Conservation (phyloP, 2,113 vertebrate species). For the Hippopotamus amphibius region DNA sequence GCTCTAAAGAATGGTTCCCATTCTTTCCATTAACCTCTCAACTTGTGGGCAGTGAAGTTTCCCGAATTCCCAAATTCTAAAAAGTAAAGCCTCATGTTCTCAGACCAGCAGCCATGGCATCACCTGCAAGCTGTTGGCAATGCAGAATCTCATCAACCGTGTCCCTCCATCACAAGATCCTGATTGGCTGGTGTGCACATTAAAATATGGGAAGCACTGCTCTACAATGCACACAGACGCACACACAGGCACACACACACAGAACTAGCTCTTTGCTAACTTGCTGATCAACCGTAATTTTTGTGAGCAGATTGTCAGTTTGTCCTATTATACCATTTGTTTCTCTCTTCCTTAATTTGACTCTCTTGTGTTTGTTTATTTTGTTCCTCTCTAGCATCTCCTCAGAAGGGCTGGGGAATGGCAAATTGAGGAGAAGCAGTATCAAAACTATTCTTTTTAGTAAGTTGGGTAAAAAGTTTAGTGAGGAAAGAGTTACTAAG, state of each 20-base stretch:
- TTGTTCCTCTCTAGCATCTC: background rate
- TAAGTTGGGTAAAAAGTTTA: slow-evolving; percentile 12
- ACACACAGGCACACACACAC: background rate
- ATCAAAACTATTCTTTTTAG: background rate
- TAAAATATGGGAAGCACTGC: background rate
- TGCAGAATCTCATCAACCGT: background rate
- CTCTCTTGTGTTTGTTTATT: background rate
- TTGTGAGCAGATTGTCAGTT: background rate
- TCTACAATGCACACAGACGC: background rate
- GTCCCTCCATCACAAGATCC: background rate
- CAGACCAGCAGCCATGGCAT: background rate
- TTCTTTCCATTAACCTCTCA: too few species aligned
- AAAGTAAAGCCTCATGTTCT: too few species aligned
- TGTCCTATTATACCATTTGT: background rate
- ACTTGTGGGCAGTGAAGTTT: too few species aligned
- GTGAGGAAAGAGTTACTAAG: background rate
- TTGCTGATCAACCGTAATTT: background rate
- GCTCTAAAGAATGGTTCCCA: too few species aligned
- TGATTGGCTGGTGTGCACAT: background rate
- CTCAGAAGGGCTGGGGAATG: background rate
- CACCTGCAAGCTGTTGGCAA: background rate
- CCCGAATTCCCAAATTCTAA: too few species aligned
- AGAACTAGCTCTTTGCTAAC: background rate
- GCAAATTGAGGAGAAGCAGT: background rate
- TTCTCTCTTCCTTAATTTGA: background rate